Conservation (phyloP, 2,888 invertebrate genomes). For the Malachius bipustulatus region DNA sequence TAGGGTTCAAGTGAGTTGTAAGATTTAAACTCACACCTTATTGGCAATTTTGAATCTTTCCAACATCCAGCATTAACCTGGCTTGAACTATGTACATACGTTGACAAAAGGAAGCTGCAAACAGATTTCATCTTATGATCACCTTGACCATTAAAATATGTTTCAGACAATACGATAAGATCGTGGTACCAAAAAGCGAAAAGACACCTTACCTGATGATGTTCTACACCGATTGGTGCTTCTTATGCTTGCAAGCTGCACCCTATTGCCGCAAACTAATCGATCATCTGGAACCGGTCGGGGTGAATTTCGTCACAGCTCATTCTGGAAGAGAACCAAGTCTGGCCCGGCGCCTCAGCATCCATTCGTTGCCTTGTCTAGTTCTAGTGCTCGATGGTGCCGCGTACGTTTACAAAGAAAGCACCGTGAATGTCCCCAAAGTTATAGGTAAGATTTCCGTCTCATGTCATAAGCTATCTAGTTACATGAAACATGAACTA, state of each 20-base stretch:
- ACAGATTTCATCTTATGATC: no score
- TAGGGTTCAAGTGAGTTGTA: no score
- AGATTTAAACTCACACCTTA: no score
- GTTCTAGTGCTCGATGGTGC: slow-evolving; percentile 75
- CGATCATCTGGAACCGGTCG: slow-evolving; percentile 75
- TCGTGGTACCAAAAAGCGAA: slow-evolving; percentile 71
- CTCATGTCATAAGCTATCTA: neutral
- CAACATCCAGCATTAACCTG: no score
- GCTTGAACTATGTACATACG: no score
- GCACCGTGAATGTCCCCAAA: slow-evolving; percentile 64
- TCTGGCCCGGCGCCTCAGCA: slow-evolving; percentile 65
- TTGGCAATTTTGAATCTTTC: no score
- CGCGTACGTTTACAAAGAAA: slow-evolving; percentile 72
- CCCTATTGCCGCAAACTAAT: slow-evolving; percentile 75
- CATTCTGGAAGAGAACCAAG: slow-evolving; percentile 75
- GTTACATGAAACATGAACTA: neutral
- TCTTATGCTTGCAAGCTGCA: slow-evolving; percentile 80
- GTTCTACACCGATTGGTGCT: slow-evolving; percentile 92
- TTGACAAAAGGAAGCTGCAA: no score
- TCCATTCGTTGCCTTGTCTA: slow-evolving; percentile 71
- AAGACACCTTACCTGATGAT: slow-evolving; percentile 75
- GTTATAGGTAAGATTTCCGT: slow-evolving; percentile 56
- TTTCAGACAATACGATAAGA: slow-evolving; percentile 77
- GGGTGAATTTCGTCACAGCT: slow-evolving; percentile 69
- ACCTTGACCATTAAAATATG: no score